Evolutionary conservation across 2,888 invertebrate species (phyloP).

Genomic region (Steinernema carpocapsae): DNA sequence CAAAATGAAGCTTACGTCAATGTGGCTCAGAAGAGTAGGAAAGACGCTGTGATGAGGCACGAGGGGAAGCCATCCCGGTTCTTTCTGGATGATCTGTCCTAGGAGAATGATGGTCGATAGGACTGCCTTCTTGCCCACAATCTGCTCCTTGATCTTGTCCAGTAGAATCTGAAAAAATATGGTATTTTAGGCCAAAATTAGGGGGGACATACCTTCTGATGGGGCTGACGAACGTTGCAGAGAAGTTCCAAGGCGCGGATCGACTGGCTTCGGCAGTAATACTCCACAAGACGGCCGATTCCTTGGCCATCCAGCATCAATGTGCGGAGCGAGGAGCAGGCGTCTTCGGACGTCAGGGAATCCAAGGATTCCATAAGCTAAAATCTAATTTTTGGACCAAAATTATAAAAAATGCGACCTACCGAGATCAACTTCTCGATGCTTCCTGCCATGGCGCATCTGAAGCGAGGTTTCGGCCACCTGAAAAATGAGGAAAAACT

Average conservation of each 20-base stretch:
- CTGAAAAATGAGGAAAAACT: background rate
- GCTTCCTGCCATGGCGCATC: conserved; percentile 10
- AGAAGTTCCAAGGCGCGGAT: conserved; percentile 51
- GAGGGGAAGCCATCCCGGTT: conserved; percentile 49
- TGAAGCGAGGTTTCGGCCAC: conserved; percentile 17
- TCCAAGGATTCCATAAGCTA: conserved; percentile 49
- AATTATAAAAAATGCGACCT: background rate
- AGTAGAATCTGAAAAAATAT: conserved; percentile 40
- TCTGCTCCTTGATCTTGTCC: conserved; percentile 40
- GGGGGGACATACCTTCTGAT: conserved; percentile 44
- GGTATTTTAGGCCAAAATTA: conserved; percentile 10
- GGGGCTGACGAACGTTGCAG: conserved; percentile 45
- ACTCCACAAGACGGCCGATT: conserved; percentile 46
- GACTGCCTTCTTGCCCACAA: conserved; percentile 34
- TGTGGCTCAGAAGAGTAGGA: conserved; percentile 39
- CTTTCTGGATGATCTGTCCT: conserved; percentile 46
- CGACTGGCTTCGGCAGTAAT: conserved; percentile 45
- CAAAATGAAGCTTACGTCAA: conserved; percentile 33
- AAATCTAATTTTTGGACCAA: conserved; percentile 5
- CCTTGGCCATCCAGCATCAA: conserved; percentile 46
- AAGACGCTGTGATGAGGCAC: conserved; percentile 49
- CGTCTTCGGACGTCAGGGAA: conserved; percentile 46
- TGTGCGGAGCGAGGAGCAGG: conserved; percentile 38
- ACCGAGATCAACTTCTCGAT: conserved; percentile 34
- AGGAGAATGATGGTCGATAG: conserved; percentile 41